Base-by-base conservation (phyloP, 2,888 invertebrate genomes). In the Microctonus brassicae region DNA sequence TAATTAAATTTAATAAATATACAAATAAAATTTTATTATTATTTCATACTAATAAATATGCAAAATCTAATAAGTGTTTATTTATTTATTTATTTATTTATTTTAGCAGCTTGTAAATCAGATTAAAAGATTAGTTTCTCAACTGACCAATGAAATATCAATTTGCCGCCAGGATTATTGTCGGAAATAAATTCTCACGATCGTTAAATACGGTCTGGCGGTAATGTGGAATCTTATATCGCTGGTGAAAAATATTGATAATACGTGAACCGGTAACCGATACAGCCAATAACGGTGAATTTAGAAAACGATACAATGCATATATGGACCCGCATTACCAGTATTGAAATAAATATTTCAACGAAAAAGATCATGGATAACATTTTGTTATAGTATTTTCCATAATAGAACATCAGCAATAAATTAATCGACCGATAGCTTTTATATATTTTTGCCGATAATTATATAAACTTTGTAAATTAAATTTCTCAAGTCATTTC, bases 101-200 rank as follows among this genome's bases (percentile, higher is more conserved):
- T n/a, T n/a, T n/a, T n/a, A n/a, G n/a, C n/a, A n/a, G n/a, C n/a
- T n/a, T 39, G 39, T n/a, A n/a, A 13, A 53, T 53, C 13, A 61
- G 22, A 22, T 61, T 36, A 36, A 17, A 36, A 17, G 10, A 61
- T 36, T 61, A 34, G 34, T 61, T 61, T 61, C 9, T 36, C 33
- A 61, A 20, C 62, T n/a, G 10, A 22, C 39, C n/a, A 24, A 39
- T 62, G n/a, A n/a, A 26, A 63, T 63, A 47, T 63, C 47, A 63
- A 63, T 63, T 63, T 63, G 63, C 63, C 47, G 47, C 13, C 17
- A 9, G 29, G 29, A 26, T 63, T 63, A 63, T 47, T 63, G 26
- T 47, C 6, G 26, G n/a, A 29, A 63, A 63, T 63, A 63, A 63
- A 63, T 63, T 63, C 63, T 63, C 63, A 63, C 42, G 63, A 26